Evolutionary conservation across 2,797 vertebrate species (phyloP).

Genomic region (Sciaenops ocellatus): DNA sequence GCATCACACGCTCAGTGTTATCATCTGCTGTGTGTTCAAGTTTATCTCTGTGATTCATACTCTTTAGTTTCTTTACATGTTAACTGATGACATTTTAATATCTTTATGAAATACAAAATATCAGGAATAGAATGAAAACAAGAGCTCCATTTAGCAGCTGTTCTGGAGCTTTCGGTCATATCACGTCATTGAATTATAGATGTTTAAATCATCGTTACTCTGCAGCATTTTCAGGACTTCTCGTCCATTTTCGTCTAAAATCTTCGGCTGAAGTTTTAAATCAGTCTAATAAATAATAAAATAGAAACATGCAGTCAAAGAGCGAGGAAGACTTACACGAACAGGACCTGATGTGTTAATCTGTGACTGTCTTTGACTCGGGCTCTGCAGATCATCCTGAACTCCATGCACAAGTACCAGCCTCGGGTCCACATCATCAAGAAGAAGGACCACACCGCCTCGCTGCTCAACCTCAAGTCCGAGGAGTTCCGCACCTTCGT

Average conservation of each 20-base stretch:
- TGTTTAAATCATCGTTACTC: neutral
- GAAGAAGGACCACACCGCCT: slow-evolving; percentile 99
- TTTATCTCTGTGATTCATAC: neutral
- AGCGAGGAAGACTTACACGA: too few relatives aligned
- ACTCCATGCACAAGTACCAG: slow-evolving; percentile 99
- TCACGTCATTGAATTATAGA: neutral
- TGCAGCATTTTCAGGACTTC: neutral
- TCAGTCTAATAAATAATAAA: neutral
- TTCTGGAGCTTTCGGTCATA: neutral
- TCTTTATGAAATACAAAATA: neutral
- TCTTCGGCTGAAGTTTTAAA: neutral
- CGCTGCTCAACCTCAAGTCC: slow-evolving; percentile 96
- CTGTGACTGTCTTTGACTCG: neutral
- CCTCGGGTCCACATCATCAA: slow-evolving; percentile 99
- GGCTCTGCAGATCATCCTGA: slow-evolving; percentile 93
- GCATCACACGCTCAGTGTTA: neutral
- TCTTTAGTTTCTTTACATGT: neutral
- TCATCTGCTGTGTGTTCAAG: neutral
- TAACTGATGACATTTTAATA: neutral
- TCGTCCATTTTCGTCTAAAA: neutral
- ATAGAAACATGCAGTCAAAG: too few relatives aligned
- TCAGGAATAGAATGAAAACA: neutral
- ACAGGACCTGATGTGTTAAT: neutral
- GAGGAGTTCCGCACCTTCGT: slow-evolving; percentile 98
- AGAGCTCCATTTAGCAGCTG: neutral